Percentiles rank a stretch among this genome's conserved stretches.
phyloP scores from a whole-genome alignment of 2,888 invertebrate species.

The Synergus japonicus region DNA sequence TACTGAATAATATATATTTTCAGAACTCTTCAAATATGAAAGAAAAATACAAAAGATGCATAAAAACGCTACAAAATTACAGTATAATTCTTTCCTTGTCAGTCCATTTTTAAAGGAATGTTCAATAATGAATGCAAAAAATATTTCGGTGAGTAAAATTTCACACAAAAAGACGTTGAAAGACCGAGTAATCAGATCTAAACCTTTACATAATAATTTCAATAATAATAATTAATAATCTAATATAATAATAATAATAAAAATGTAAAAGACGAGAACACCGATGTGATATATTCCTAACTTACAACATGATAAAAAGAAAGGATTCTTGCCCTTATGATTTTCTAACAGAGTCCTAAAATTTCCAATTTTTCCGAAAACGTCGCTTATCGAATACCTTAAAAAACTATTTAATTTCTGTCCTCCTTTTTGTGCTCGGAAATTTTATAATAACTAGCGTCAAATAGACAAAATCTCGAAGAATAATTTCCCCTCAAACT shows the following conservation, averaged over 20 bases:
- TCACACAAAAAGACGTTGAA: neutral
- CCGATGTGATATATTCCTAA: constrained; percentile 28
- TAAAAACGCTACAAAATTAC: too few species aligned
- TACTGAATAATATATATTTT: neutral
- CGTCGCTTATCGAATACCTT: neutral
- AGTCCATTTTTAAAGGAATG: neutral
- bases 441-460: neutral
- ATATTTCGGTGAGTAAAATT: neutral
- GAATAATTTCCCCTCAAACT: neutral
- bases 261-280: constrained; percentile 43
- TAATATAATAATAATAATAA: constrained; percentile 30
- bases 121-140: neutral
- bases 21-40: constrained; percentile 3
- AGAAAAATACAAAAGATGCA: neutral
- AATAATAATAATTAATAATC: too few species aligned
- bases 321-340: constrained; percentile 2
- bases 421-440: neutral
- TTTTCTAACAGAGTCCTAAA: constrained; percentile 6
- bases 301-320: constrained; percentile 20
- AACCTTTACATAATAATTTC: constrained; percentile 3
- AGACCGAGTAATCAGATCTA: neutral
- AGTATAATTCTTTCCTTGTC: neutral
- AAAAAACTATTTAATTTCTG: neutral
- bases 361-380: constrained; percentile 11
- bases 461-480: neutral